Conservation (phyloP, 2,797 vertebrate species). For the Oceanodroma leucorhoa region DNA sequence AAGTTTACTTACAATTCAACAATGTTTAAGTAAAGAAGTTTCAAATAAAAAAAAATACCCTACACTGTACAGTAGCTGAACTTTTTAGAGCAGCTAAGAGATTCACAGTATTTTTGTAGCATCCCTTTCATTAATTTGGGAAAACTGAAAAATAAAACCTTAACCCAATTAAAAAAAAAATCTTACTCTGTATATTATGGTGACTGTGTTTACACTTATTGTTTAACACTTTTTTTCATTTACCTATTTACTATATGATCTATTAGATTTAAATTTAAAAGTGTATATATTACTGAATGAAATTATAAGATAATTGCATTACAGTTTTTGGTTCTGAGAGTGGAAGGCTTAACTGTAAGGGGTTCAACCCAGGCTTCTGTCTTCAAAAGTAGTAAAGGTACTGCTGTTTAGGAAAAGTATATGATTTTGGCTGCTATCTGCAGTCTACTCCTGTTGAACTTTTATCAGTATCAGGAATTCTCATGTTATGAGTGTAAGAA, state of each 20-base stretch:
- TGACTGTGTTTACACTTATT: background rate
- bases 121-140: background rate
- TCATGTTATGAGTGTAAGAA: background rate
- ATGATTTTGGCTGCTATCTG: background rate
- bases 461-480: background rate
- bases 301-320: background rate
- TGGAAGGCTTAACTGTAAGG: background rate
- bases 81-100: background rate
- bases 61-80: background rate
- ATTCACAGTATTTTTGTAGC: background rate
- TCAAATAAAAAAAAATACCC: background rate
- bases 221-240: background rate
- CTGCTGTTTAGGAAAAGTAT: background rate
- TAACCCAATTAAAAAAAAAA: background rate
- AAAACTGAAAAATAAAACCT: background rate
- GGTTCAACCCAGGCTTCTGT: background rate
- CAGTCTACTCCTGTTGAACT: background rate
- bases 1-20: background rate
- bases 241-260: background rate
- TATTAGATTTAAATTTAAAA: background rate
- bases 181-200: background rate
- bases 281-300: background rate
- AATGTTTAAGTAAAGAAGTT: background rate
- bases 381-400: background rate
- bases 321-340: background rate